Conservation (phyloP, 2,888 invertebrate genomes). For the Heteropelma amictum region DNA sequence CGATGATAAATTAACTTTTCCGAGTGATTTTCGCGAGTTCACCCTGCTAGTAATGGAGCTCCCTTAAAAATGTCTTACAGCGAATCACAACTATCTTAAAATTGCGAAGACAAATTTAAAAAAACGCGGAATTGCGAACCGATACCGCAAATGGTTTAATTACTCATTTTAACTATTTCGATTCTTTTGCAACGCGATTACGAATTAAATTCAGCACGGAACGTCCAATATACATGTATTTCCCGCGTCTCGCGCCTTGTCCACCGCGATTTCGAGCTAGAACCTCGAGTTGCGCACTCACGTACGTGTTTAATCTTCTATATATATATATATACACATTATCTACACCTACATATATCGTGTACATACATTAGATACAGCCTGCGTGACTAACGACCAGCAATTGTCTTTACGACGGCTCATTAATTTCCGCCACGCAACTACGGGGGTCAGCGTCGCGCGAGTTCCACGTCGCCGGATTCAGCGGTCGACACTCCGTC, state of each 20-base stretch:
- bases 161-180: too few relatives aligned
- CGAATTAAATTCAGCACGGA: background rate
- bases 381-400: constrained; percentile 66
- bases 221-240: constrained; percentile 6
- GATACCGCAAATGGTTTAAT: too few relatives aligned
- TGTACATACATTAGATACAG: constrained; percentile 46
- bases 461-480: constrained; percentile 53
- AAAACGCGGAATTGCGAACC: too few relatives aligned
- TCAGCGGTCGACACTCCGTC: constrained; percentile 60
- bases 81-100: too few relatives aligned
- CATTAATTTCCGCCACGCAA: constrained; percentile 65
- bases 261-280: constrained; percentile 16
- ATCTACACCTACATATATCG: background rate
- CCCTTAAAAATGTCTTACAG: too few relatives aligned
- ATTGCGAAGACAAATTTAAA: too few relatives aligned
- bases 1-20: too few relatives aligned
- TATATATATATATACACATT: background rate
- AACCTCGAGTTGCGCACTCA: background rate
- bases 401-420: constrained; percentile 68
- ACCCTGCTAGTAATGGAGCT: too few relatives aligned
- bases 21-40: too few relatives aligned
- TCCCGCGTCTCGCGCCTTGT: constrained; percentile 33
- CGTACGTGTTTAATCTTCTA: background rate
- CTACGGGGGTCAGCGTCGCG: constrained; percentile 60
- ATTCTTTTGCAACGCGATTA: too few relatives aligned